Conservation (phyloP, 2,888 invertebrate genomes). For the Mellilla xanthometata region DNA sequence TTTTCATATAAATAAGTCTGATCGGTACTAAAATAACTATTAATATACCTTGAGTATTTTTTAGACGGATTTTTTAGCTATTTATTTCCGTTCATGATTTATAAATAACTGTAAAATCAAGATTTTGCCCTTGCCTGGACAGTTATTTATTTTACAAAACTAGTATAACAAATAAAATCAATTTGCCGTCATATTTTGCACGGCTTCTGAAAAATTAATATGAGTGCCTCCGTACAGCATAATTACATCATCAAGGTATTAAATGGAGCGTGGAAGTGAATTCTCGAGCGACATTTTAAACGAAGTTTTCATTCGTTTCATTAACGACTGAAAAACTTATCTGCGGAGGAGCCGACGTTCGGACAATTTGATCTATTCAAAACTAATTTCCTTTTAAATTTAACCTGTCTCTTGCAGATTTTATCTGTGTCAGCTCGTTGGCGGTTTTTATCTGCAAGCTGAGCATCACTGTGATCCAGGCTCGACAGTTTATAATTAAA, state of each 20-base stretch:
- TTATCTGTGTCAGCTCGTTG: slow-evolving; percentile 64
- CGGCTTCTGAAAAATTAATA: slow-evolving; percentile 24
- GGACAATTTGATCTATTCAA: slow-evolving; percentile 66
- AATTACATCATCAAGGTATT: slow-evolving; percentile 25
- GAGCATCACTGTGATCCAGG: slow-evolving; percentile 52
- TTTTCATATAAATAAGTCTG: no score
- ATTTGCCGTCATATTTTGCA: slow-evolving; percentile 26
- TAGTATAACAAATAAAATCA: slow-evolving; percentile 30
- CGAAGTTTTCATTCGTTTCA: slow-evolving; percentile 14
- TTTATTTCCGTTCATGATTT: no score
- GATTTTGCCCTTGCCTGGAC: no score
- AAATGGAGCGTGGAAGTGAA: slow-evolving; percentile 22
- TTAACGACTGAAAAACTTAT: slow-evolving; percentile 38
- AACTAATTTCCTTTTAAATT: slow-evolving; percentile 73
- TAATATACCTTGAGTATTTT: no score
- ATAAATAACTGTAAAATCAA: no score
- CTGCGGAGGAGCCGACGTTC: slow-evolving; percentile 43
- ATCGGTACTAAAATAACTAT: no score
- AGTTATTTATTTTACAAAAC: no score
- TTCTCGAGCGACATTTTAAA: slow-evolving; percentile 12
- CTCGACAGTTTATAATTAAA: slow-evolving; percentile 79
- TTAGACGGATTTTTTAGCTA: no score
- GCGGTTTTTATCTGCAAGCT: slow-evolving; percentile 65
- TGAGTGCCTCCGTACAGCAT: slow-evolving; percentile 23
- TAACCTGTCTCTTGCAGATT: slow-evolving; percentile 70